phyloP scores from a whole-genome alignment of 1,140 invertebrate species.

The Drosophila persimilis region DNA sequence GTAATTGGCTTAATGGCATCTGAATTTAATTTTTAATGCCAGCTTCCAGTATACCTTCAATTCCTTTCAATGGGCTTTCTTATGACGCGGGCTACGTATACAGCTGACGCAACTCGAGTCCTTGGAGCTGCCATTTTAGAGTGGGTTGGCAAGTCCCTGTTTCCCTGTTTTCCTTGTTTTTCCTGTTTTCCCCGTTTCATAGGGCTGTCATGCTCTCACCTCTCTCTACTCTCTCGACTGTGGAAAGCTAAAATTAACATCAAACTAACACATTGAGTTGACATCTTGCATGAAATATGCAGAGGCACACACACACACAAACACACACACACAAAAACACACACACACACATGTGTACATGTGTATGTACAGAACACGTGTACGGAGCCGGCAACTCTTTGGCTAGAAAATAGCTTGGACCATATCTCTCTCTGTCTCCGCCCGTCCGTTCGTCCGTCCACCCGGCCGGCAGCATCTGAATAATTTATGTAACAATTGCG shows the following conservation, averaged over 20 bases:
- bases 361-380: conserved; percentile 16
- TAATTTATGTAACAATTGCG: conserved; percentile 80
- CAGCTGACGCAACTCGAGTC: background rate
- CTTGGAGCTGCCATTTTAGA: too few relatives aligned
- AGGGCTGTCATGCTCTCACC: too few relatives aligned
- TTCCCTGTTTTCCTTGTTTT: too few relatives aligned
- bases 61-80: too few relatives aligned
- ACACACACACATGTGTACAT: background rate
- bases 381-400: conserved; percentile 59
- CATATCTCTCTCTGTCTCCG: background rate
- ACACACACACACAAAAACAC: too few relatives aligned
- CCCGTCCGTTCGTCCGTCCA: conserved; percentile 10
- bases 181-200: too few relatives aligned
- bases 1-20: conserved; percentile 1
- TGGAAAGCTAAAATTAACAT: conserved; percentile 33
- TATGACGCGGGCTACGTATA: too few relatives aligned
- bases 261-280: conserved; percentile 70
- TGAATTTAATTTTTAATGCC: background rate
- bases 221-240: too few relatives aligned
- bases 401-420: conserved; percentile 27
- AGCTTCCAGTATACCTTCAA: background rate
- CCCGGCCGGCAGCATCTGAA: conserved; percentile 57
- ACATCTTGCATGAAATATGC: conserved; percentile 72
- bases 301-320: conserved; percentile 10
- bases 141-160: too few relatives aligned